phyloP scores from a whole-genome alignment of 1,140 invertebrate genomes.

The Potamilus streckersoni region DNA sequence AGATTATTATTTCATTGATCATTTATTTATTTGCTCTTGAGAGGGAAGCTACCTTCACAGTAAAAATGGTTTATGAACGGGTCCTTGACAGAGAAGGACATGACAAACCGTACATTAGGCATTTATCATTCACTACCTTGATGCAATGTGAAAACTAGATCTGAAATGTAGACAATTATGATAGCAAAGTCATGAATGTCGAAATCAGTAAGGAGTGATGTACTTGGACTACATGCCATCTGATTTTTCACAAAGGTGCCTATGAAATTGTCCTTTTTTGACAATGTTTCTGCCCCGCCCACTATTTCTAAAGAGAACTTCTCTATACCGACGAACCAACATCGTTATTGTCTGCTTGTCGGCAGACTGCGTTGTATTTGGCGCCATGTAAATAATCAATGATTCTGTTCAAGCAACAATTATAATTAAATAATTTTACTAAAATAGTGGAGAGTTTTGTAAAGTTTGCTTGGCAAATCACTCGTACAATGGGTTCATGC shows the following conservation, averaged over 20 bases:
- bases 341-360: background rate
- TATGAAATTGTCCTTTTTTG: constrained; percentile 12
- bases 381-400: constrained; percentile 7
- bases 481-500: background rate
- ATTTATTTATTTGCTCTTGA: constrained; percentile 4
- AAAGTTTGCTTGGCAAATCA: background rate
- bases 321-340: background rate
- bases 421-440: background rate
- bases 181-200: background rate
- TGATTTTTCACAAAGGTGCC: constrained; percentile 8
- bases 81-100: constrained; percentile 1
- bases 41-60: background rate
- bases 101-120: background rate
- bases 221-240: constrained; percentile 4
- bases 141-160: constrained; percentile 11
- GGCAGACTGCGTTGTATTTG: constrained; percentile 8
- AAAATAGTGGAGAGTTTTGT: constrained; percentile 3
- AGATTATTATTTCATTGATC: constrained; percentile 10
- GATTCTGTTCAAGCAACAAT: background rate
- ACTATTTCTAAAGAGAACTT: constrained; percentile 2
- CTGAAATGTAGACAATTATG: background rate
- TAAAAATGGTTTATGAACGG: background rate
- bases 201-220: background rate
- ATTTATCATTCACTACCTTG: constrained; percentile 5
- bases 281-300: constrained; percentile 6